A percentile compares a stretch with the other conserved stretches of the same genome.
Evolutionary conservation across 2,113 vertebrate genomes (phyloP).

Genomic region (Damaliscus lunatus): DNA sequence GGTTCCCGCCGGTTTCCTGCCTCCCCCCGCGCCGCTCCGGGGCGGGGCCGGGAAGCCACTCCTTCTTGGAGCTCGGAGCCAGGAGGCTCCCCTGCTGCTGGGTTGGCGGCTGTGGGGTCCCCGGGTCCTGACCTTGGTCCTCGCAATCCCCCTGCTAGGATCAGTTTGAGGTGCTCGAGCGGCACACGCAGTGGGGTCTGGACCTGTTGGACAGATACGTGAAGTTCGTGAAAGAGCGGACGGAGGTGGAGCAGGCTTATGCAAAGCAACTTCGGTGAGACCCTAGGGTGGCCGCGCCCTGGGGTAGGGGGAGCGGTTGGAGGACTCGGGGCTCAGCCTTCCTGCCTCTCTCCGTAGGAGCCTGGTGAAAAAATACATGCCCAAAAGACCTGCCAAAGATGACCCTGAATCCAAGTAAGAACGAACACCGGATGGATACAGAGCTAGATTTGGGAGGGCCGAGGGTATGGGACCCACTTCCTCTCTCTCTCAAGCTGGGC

Average conservation of each 20-base stretch:
- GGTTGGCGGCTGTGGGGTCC: not conserved
- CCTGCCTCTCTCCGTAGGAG: conserved; percentile 78
- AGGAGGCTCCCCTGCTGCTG: not conserved
- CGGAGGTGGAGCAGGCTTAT: conserved; percentile 90
- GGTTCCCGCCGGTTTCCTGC: conserved; percentile 66
- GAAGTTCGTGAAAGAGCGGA: conserved; percentile 93
- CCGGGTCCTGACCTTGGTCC: not conserved
- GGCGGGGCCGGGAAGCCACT: conserved; percentile 53
- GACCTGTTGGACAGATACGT: conserved; percentile 92
- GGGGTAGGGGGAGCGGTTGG: not conserved
- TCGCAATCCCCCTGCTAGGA: conserved; percentile 77
- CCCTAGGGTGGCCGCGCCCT: not conserved
- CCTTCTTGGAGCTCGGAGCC: not conserved
- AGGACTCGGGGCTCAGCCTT: not conserved
- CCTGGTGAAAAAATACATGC: conserved; percentile 90
- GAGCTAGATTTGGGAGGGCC: not conserved
- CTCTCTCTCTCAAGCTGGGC: not conserved
- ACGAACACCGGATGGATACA: too few relatives aligned
- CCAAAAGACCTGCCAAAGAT: conserved; percentile 88
- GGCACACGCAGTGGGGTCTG: conserved; percentile 91
- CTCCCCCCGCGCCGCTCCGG: conserved; percentile 7
- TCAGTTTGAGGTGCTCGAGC: conserved; percentile 90
- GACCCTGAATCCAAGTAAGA: conserved; percentile 91
- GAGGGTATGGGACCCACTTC: not conserved
- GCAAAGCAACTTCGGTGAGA: conserved; percentile 90